Evolutionary conservation across 1,140 invertebrate genomes (phyloP).

Genomic region (Aricia agestis): DNA sequence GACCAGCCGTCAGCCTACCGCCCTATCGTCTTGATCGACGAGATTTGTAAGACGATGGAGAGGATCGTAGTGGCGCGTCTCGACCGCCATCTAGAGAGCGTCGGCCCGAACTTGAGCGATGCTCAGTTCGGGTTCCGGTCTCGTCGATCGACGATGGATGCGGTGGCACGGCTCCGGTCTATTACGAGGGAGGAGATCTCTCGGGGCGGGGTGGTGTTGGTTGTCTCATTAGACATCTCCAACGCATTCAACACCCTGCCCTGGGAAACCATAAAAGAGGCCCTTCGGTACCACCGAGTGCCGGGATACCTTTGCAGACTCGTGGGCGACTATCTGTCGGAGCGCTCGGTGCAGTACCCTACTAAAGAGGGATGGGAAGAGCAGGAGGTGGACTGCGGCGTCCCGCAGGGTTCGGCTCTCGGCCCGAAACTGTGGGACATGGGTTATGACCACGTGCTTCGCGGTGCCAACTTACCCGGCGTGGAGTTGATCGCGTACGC

Average conservation of each 20-base stretch:
- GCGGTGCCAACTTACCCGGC: neutral
- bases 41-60: neutral
- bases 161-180: neutral
- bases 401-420: too few species aligned
- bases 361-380: too few species aligned
- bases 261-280: slow-evolving; percentile 5
- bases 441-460: too few species aligned
- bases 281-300: neutral
- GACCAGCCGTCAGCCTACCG: neutral
- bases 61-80: neutral
- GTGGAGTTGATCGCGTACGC: neutral
- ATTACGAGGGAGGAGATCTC: neutral
- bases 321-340: neutral
- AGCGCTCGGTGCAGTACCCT: too few species aligned
- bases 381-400: too few species aligned
- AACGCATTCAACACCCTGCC: slow-evolving; percentile 13
- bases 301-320: neutral
- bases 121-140: neutral
- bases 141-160: neutral
- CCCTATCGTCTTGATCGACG: neutral
- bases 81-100: neutral
- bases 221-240: neutral
- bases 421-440: too few species aligned
- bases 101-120: slow-evolving; percentile 1
- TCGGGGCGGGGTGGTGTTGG: neutral